phyloP scores from a whole-genome alignment of 2,888 invertebrate species.

The Melieria picta region DNA sequence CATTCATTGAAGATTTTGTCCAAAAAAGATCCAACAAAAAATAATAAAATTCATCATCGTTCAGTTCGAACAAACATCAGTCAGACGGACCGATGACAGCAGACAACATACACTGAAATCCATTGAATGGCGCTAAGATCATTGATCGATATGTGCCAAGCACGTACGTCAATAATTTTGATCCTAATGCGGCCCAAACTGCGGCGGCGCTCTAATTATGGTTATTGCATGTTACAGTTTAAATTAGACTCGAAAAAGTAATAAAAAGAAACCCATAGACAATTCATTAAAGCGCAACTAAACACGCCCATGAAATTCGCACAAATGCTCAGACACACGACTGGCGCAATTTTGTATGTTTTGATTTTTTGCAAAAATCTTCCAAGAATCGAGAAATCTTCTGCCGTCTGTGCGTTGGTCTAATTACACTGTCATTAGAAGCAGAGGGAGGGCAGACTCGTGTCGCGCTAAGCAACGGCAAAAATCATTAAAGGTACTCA shows the following conservation, averaged over 20 bases:
- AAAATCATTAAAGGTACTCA: constrained; percentile 1
- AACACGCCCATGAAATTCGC: constrained; percentile 8
- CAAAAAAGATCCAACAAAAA: too few species aligned
- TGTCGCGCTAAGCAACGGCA: constrained; percentile 20
- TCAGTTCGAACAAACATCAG: too few species aligned
- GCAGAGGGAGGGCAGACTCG: constrained; percentile 16
- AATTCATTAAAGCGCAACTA: constrained; percentile 26
- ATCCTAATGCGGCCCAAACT: constrained; percentile 24
- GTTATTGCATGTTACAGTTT: constrained; percentile 29
- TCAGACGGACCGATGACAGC: too few species aligned
- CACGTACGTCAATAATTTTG: constrained; percentile 17
- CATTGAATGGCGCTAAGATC: too few species aligned
- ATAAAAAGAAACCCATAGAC: background rate
- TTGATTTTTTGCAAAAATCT: constrained; percentile 21
- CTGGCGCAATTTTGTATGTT: background rate
- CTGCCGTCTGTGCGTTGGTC: constrained; percentile 5
- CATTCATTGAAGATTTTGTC: too few species aligned
- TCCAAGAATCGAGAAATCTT: constrained; percentile 22
- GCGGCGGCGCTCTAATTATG: constrained; percentile 18
- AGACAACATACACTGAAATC: too few species aligned
- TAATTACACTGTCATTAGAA: constrained; percentile 30
- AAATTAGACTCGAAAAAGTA: constrained; percentile 19
- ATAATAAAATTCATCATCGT: too few species aligned
- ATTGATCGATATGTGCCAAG: background rate
- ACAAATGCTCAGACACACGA: too few species aligned